Base-by-base conservation (phyloP, 2,797 vertebrate species). In the Gymnodraco acuticeps region DNA sequence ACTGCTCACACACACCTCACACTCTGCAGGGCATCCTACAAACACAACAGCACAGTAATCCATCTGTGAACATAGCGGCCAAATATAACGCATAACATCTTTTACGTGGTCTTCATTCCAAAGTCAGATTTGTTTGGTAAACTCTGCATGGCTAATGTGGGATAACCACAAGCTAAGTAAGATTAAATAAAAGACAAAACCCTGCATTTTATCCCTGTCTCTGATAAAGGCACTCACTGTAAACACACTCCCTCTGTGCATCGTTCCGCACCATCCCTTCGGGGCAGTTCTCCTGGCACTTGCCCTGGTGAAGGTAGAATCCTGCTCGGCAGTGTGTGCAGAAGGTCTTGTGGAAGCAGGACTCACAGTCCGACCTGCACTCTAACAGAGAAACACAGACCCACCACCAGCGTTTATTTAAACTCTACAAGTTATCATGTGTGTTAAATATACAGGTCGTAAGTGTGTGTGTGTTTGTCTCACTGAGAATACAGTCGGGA, bases 261-360 rank as follows among this genome's bases (percentile, higher is more conserved):
- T 97, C 97, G 70, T 95, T 98, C 90, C 95, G 94, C 88, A 96
- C 94, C 87, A 98, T 92, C 77, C 96, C 97, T 52, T 98, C 97
- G 1, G 98, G 97, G 85, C 98, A 99, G 85, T 86, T 97, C 92
- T 98, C 97, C 94, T 96, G 96, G 93, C 98, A 99, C 94, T 97
- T 99, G 88, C 98, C 98, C 90, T 94, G 96, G 93, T 97, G 95
- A 89, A 99, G 96, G 94, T 99, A 99, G 94, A 96, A 98, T 69
- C 97, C 97, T 72, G 92, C 95, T 95, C 96, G 97, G 95, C 98
- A 99, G 70, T 97, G 98, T 52, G 97, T 99, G 95, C 98, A 99
- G 95, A 99, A 99, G 95, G 97, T 99, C 95, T 96, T 98, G 95
- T 97, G 97, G 95, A 99, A 99, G 95, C 98, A 99, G 85, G 97